Conservation (phyloP, 1,140 invertebrate genomes). For the Drosophila trapezifrons region DNA sequence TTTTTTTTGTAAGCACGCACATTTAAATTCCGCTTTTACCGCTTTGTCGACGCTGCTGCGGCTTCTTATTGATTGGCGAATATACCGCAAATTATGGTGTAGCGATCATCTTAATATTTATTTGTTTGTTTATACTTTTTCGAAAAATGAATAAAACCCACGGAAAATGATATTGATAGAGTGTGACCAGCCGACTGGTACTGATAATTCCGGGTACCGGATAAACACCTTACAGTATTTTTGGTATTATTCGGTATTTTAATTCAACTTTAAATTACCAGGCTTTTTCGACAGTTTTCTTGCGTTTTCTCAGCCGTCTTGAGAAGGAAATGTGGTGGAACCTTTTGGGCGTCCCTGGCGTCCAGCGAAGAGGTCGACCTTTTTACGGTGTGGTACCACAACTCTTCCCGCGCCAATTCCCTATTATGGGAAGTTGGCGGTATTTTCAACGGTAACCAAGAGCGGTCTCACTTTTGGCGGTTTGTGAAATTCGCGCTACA, state of each 20-base stretch:
- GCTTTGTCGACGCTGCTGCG: background rate
- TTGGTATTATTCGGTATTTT: no score
- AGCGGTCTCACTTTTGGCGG: background rate
- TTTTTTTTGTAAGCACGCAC: background rate
- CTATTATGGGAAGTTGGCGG: no score
- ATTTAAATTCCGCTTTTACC: slow-evolving; percentile 1
- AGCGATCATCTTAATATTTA: slow-evolving; percentile 1
- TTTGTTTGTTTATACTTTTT: slow-evolving; percentile 37
- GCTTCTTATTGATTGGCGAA: background rate
- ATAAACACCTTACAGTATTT: background rate
- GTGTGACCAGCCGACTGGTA: background rate
- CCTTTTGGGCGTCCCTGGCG: no score
- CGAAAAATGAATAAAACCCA: slow-evolving; percentile 2
- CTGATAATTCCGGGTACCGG: background rate
- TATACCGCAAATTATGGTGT: background rate
- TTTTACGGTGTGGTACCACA: no score
- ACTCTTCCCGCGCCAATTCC: no score
- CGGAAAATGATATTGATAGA: background rate
- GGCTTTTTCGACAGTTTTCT: no score
- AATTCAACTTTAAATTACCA: no score
- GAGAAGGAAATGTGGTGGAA: no score
- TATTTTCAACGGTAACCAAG: no score
- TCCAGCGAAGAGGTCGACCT: no score
- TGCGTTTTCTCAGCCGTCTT: no score
- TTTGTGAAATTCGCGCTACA: slow-evolving; percentile 11